phyloP scores from a whole-genome alignment of 2,888 invertebrate species.

The Abscondita cerata region DNA sequence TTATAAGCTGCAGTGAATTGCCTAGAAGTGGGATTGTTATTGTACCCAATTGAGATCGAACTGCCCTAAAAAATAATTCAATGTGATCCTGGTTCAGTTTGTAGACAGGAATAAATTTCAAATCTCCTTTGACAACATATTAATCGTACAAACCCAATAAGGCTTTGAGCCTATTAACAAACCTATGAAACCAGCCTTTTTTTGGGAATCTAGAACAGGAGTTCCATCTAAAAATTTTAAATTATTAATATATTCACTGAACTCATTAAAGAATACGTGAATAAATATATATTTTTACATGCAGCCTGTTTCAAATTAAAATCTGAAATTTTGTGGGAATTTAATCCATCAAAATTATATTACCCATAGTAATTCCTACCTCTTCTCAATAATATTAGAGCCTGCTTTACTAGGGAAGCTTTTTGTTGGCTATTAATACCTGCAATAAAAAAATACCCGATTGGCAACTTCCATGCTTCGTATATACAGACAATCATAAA shows the following conservation, averaged over 20 bases:
- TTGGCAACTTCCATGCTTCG: constrained; percentile 43
- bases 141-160: constrained; percentile 8
- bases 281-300: constrained; percentile 12
- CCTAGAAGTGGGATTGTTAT: no score
- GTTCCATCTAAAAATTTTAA: constrained; percentile 4
- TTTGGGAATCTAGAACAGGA: neutral
- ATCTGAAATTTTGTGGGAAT: constrained; percentile 34
- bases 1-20: no score
- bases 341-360: constrained; percentile 44
- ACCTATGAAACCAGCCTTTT: constrained; percentile 30
- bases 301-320: constrained; percentile 32
- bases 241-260: neutral
- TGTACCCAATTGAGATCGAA: no score
- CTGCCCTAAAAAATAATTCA: no score
- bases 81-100: no score
- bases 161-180: constrained; percentile 20
- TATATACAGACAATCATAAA: constrained; percentile 41
- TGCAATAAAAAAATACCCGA: constrained; percentile 43
- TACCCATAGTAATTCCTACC: constrained; percentile 34
- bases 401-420: constrained; percentile 37
- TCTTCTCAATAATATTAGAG: constrained; percentile 36
- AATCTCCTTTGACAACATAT: neutral
- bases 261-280: neutral
- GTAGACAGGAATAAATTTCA: neutral
- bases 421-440: constrained; percentile 41